These are phyloP conservation scores for Orthonevra nobilis DNA, from an alignment of 2,888 invertebrate genomes.

Conservation along the genomic window DNA sequence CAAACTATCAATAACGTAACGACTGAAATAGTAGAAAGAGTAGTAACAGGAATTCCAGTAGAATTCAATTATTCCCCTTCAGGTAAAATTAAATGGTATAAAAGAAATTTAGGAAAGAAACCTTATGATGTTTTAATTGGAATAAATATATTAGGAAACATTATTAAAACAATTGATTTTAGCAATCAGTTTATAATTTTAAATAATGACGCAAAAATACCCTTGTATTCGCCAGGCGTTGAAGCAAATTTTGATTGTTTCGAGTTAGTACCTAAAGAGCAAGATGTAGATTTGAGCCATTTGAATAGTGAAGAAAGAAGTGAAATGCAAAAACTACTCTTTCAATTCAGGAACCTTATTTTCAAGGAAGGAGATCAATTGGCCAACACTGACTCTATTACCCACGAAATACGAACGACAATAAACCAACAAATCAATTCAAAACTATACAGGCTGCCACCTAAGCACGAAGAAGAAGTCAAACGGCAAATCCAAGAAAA, in stretches of 20 bases:
- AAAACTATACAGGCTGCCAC: slow-evolving; percentile 3
- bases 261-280: neutral
- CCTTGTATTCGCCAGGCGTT: neutral
- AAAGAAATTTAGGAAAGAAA: neutral
- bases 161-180: slow-evolving; percentile 7
- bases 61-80: too few relatives aligned
- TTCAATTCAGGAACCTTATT: slow-evolving; percentile 12
- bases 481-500: neutral
- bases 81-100: slow-evolving; percentile 6
- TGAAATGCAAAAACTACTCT: neutral
- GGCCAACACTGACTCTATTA: slow-evolving; percentile 8
- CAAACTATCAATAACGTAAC: neutral
- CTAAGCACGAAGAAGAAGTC: slow-evolving; percentile 21
- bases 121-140: slow-evolving; percentile 4
- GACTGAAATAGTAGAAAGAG: neutral
- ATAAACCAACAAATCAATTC: slow-evolving; percentile 18
- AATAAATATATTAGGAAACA: too few relatives aligned
- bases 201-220: slow-evolving; percentile 5
- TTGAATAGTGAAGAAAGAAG: neutral
- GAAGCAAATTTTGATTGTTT: neutral
- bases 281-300: neutral
- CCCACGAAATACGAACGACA: slow-evolving; percentile 19
- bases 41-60: neutral
- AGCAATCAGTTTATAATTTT: neutral
- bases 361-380: slow-evolving; percentile 30